Evolutionary conservation across 2,888 invertebrate species (phyloP).

Genomic region (Sthenelais limicola): DNA sequence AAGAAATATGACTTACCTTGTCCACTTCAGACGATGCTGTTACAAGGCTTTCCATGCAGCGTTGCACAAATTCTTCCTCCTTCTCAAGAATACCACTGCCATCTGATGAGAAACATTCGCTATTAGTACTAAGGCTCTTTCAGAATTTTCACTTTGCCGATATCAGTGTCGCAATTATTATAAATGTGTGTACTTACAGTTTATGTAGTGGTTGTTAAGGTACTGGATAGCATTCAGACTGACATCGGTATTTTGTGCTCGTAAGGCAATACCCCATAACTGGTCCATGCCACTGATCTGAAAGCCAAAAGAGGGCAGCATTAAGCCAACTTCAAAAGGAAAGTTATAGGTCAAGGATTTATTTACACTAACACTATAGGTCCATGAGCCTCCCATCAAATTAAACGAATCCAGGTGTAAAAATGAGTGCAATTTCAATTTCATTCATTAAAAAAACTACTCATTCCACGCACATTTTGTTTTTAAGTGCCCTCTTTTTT

Average conservation of each 20-base stretch:
- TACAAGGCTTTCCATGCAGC: conserved; percentile 90
- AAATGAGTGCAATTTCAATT: no score
- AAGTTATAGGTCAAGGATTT: no score
- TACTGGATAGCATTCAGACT: conserved; percentile 96
- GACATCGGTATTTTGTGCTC: conserved; percentile 92
- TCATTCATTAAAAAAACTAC: no score
- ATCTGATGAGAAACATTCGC: conserved; percentile 38
- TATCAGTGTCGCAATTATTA: not conserved
- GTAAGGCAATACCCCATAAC: conserved; percentile 92
- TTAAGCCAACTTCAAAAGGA: no score
- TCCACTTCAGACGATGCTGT: conserved; percentile 48
- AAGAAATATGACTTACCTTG: conserved; percentile 40
- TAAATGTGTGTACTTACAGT: conserved; percentile 69
- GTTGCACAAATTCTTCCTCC: conserved; percentile 92
- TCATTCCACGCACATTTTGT: no score
- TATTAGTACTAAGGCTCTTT: not conserved
- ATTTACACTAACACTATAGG: no score
- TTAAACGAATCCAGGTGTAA: no score
- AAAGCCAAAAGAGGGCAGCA: not conserved
- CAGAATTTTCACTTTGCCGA: not conserved
- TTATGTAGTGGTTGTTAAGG: conserved; percentile 94
- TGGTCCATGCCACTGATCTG: conserved; percentile 87
- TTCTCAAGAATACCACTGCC: conserved; percentile 84
- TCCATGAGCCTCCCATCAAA: not conserved
- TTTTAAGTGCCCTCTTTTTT: no score